phyloP scores from a whole-genome alignment of 2,113 vertebrate genomes.

The Noturus placidus region DNA sequence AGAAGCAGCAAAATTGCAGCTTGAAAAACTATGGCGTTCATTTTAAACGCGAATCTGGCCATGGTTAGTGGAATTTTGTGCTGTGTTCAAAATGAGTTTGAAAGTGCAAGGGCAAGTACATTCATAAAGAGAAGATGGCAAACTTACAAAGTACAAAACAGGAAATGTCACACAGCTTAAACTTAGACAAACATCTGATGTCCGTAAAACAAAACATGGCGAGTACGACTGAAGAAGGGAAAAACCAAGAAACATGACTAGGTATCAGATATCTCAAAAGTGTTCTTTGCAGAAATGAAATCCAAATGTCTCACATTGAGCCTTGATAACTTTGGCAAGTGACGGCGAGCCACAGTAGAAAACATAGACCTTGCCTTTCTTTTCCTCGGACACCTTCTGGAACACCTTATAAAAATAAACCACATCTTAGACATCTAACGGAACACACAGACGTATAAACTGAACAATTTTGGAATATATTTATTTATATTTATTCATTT shows the following conservation, averaged over 20 bases:
- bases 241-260: background rate
- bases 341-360: slow-evolving; percentile 84
- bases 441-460: background rate
- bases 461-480: background rate
- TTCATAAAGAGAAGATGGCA: slow-evolving; percentile 14
- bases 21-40: background rate
- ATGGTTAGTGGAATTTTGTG: background rate
- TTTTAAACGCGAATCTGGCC: background rate
- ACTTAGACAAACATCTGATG: background rate
- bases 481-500: no score
- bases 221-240: background rate
- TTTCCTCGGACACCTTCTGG: slow-evolving; percentile 79
- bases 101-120: slow-evolving; percentile 23
- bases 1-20: background rate
- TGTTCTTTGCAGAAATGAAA: slow-evolving; percentile 86
- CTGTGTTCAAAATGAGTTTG: background rate
- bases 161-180: background rate
- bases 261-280: slow-evolving; percentile 68
- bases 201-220: background rate
- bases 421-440: background rate
- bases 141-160: slow-evolving; percentile 1
- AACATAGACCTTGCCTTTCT: slow-evolving; percentile 80
- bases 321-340: slow-evolving; percentile 76
- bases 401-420: slow-evolving; percentile 74
- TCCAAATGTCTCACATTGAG: slow-evolving; percentile 76